phyloP scores from a whole-genome alignment of 2,797 vertebrate species.

The Triplophysa yarkandensis region DNA sequence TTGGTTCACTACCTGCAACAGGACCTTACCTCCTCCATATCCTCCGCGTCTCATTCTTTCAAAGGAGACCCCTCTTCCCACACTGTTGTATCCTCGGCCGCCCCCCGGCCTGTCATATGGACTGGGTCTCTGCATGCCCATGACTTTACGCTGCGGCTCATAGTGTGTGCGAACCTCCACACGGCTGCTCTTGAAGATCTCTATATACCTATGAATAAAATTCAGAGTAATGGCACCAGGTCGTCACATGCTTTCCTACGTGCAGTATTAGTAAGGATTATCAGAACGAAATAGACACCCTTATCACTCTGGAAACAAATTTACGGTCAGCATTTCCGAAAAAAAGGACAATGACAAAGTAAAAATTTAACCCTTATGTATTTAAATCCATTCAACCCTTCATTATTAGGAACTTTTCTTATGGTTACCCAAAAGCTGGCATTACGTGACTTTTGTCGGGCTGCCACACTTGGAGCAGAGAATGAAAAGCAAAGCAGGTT shows the following conservation, averaged over 20 bases:
- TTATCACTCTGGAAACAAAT: slow-evolving; percentile 45
- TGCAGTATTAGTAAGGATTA: slow-evolving; percentile 43
- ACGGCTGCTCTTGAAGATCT: slow-evolving; percentile 99
- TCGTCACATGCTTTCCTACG: slow-evolving; percentile 47
- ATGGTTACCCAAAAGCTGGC: slow-evolving; percentile 50
- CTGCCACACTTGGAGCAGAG: slow-evolving; percentile 28
- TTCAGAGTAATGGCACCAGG: slow-evolving; percentile 44
- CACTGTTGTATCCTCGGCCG: slow-evolving; percentile 90
- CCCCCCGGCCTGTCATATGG: slow-evolving; percentile 94
- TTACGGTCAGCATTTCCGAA: slow-evolving; percentile 51
- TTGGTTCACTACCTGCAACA: no score
- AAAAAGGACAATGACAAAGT: slow-evolving; percentile 31
- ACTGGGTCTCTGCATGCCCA: slow-evolving; percentile 96
- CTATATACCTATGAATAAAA: slow-evolving; percentile 90
- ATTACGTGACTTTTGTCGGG: slow-evolving; percentile 18
- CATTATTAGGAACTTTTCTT: slow-evolving; percentile 54
- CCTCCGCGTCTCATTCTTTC: slow-evolving; percentile 93
- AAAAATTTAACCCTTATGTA: slow-evolving; percentile 40
- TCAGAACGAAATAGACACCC: slow-evolving; percentile 45
- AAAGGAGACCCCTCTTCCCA: slow-evolving; percentile 92
- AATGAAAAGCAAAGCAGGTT: slow-evolving; percentile 37
- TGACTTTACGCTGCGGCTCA: slow-evolving; percentile 92
- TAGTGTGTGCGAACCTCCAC: slow-evolving; percentile 98
- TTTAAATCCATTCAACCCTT: slow-evolving; percentile 52
- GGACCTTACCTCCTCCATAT: slow-evolving; percentile 86